These are phyloP conservation scores for Bombus terrestris DNA, from an alignment of 1,140 invertebrate genomes.

Conservation along the genomic window DNA sequence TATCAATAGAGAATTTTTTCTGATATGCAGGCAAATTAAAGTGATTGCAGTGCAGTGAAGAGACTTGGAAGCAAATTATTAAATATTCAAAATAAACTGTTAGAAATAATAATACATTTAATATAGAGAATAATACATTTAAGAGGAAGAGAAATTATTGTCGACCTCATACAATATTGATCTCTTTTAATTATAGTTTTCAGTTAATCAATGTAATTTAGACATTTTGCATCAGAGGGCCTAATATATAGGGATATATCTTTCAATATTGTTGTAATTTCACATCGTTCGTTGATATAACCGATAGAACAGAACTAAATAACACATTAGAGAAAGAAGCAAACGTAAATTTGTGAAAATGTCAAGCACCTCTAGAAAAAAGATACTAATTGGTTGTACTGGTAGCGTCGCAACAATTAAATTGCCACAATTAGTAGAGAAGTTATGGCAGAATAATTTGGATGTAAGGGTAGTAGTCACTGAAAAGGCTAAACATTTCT, in stretches of 20 bases:
- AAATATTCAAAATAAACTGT: slow-evolving; percentile 15
- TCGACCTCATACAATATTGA: neutral
- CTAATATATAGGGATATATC: neutral
- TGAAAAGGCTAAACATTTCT: slow-evolving; percentile 93
- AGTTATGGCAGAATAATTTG: slow-evolving; percentile 82
- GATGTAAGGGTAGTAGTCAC: slow-evolving; percentile 92
- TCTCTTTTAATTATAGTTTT: neutral
- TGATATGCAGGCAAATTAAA: neutral
- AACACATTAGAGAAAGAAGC: neutral
- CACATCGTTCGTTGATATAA: neutral
- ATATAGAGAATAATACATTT: neutral
- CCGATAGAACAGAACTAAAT: neutral
- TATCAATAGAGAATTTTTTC: neutral
- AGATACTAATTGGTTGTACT: slow-evolving; percentile 92
- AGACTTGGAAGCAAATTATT: neutral
- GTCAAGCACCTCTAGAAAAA: slow-evolving; percentile 75
- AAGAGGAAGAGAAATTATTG: neutral
- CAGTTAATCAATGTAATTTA: neutral
- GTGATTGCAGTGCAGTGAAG: slow-evolving; percentile 35
- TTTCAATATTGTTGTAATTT: neutral
- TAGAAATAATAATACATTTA: neutral
- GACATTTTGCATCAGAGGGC: neutral
- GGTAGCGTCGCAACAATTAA: slow-evolving; percentile 97
- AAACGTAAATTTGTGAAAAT: slow-evolving; percentile 55
- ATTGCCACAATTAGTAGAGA: slow-evolving; percentile 86